Base-by-base conservation (phyloP, 2,888 invertebrate species). In the Leptinotarsa haldemani region DNA sequence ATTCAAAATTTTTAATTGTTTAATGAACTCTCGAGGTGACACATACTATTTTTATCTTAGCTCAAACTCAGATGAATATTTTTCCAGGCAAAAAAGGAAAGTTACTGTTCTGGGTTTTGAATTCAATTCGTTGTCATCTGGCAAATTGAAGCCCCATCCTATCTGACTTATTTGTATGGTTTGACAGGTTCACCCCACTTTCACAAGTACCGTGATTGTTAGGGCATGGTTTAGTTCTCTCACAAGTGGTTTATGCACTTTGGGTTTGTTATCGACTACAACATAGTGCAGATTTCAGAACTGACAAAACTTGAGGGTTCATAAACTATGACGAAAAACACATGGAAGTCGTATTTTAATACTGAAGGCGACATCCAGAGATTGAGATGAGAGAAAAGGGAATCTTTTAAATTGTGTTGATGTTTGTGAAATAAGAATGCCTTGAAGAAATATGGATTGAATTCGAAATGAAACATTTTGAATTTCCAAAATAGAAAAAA, bases 161-260 rank as follows among this genome's bases (percentile, higher is more conserved):
- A n/a, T n/a, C 15, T 58, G 61, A 61, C 61, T 61, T n/a, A 61
- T 61, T 61, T 61, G 16, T 72, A 64, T 22, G 13, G 20, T 22
- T 4, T 69, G 68, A 56, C 73, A 64, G 64, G 65, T 22, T 20
- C 56, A 25, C 25, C 56, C 73, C 69, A 65, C 69, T 69, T 73
- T 65, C 48, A 50, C 50, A 56, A 73, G 69, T 65, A 53, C 65
- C 69, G 16, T 65, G 22, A 56, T 64, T 73, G 58, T 69, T 63
- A 18, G 69, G 63, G 52, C 69, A 73, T 58, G 72, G 65, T 56
- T 64, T 72, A 72, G 68, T 69, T 72, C 72, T 5, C 69, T 61
- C 4, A 56, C 47, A 68, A 73, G 69, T 69, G 73, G 69, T 30
- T 7, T 61, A 40, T n/a, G 4, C 40, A 25, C 61, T 61, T 61